Conservation (phyloP, 2,888 invertebrate genomes). For the Perizoma flavofasciatum region DNA sequence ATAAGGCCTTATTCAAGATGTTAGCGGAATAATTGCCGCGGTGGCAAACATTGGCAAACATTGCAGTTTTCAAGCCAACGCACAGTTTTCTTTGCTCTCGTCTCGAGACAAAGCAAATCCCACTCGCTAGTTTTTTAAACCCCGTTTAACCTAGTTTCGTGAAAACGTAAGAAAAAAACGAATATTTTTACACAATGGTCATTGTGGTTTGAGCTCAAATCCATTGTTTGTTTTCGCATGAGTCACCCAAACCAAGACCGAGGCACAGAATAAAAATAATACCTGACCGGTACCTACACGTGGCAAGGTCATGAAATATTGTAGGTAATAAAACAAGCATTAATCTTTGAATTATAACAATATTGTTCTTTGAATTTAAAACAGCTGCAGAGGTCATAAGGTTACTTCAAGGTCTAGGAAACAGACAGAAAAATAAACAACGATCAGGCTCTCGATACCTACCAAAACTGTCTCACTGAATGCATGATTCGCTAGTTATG, state of each 20-base stretch:
- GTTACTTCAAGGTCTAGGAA: constrained; percentile 12
- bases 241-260: constrained; percentile 44
- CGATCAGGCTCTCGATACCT: neutral
- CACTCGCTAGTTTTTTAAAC: constrained; percentile 10
- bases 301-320: constrained; percentile 43
- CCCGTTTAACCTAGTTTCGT: constrained; percentile 21
- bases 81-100: neutral
- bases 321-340: constrained; percentile 33
- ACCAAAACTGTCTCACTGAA: too few relatives aligned
- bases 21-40: too few relatives aligned
- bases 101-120: constrained; percentile 8
- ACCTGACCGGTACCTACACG: neutral
- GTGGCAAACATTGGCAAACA: too few relatives aligned
- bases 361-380: constrained; percentile 12
- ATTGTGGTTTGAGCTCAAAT: constrained; percentile 56
- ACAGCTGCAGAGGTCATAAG: constrained; percentile 12
- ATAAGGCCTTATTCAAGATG: too few relatives aligned
- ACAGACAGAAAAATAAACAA: constrained; percentile 2
- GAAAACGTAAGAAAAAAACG: constrained; percentile 21
- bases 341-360: constrained; percentile 11
- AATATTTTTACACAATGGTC: constrained; percentile 54
- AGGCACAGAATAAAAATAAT: constrained; percentile 24
- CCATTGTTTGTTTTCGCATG: constrained; percentile 56
- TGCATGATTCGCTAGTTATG: too few relatives aligned
- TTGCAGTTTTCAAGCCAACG: too few relatives aligned